Evolutionary conservation across 2,797 vertebrate genomes (phyloP).

Genomic region (Synanceia verrucosa): DNA sequence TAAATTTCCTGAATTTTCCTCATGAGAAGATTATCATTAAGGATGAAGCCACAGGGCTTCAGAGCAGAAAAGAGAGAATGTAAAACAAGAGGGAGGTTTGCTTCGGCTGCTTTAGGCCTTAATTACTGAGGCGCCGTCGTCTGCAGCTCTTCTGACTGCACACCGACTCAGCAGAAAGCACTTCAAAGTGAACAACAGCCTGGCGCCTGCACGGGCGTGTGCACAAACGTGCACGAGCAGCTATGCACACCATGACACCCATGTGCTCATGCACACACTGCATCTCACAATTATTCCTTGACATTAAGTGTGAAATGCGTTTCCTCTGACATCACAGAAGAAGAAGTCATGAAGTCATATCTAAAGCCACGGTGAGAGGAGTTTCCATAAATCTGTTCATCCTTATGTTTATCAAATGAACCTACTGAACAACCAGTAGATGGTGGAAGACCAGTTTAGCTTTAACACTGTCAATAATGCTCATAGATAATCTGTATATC

Average conservation of each 20-base stretch:
- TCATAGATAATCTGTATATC: background rate
- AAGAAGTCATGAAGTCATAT: constrained; percentile 11
- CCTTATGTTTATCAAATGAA: background rate
- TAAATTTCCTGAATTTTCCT: constrained; percentile 50
- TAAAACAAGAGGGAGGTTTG: constrained; percentile 69
- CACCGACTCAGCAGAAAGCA: constrained; percentile 71
- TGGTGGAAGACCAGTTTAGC: background rate
- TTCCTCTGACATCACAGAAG: constrained; percentile 25
- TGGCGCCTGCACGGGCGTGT: constrained; percentile 32
- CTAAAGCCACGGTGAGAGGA: background rate
- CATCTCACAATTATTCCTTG: constrained; percentile 12
- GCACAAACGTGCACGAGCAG: constrained; percentile 1
- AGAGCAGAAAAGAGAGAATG: constrained; percentile 59
- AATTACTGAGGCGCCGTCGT: constrained; percentile 74
- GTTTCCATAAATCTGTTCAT: constrained; percentile 8
- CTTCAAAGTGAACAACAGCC: constrained; percentile 71
- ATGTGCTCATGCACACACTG: background rate
- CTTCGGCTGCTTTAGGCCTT: constrained; percentile 70
- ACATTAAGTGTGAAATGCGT: constrained; percentile 16
- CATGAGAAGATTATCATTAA: constrained; percentile 61
- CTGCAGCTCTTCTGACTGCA: constrained; percentile 71
- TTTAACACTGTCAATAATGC: background rate
- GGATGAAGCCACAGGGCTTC: constrained; percentile 46
- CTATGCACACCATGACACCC: background rate
- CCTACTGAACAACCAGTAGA: background rate